Evolutionary conservation across 1,140 invertebrate species (phyloP).

Genomic region (Panagrolaimus sp.): DNA sequence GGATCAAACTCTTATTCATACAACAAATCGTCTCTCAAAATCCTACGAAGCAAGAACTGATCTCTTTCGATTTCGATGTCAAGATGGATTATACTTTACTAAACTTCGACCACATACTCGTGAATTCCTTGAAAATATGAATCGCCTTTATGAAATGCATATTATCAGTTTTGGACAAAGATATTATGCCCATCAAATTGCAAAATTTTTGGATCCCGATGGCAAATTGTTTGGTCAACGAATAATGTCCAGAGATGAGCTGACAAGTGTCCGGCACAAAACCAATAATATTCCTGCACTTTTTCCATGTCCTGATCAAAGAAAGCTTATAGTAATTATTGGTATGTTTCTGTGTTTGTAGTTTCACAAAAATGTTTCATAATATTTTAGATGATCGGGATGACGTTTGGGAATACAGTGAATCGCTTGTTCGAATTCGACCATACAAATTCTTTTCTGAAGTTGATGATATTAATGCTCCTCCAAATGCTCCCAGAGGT

Average conservation of each 20-base stretch:
- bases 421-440: conserved; percentile 77
- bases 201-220: conserved; percentile 79
- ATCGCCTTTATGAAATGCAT: conserved; percentile 84
- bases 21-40: conserved; percentile 70
- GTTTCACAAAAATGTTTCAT: no score
- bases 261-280: conserved; percentile 89
- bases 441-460: conserved; percentile 95
- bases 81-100: conserved; percentile 81
- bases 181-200: conserved; percentile 92
- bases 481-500: conserved; percentile 55
- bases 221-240: conserved; percentile 77
- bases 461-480: conserved; percentile 96
- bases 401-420: conserved; percentile 94
- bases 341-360: no score
- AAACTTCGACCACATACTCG: conserved; percentile 79
- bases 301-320: conserved; percentile 85
- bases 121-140: conserved; percentile 78
- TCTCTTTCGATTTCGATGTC: neutral
- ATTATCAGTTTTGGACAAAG: conserved; percentile 96
- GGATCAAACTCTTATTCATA: conserved; percentile 97
- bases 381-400: conserved; percentile 79
- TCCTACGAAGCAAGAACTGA: conserved; percentile 23
- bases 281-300: conserved; percentile 89
- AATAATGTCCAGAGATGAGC: conserved; percentile 94
- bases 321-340: conserved; percentile 9